phyloP scores from a whole-genome alignment of 2,113 vertebrate species.

The Pomatostomus ruficeps region DNA sequence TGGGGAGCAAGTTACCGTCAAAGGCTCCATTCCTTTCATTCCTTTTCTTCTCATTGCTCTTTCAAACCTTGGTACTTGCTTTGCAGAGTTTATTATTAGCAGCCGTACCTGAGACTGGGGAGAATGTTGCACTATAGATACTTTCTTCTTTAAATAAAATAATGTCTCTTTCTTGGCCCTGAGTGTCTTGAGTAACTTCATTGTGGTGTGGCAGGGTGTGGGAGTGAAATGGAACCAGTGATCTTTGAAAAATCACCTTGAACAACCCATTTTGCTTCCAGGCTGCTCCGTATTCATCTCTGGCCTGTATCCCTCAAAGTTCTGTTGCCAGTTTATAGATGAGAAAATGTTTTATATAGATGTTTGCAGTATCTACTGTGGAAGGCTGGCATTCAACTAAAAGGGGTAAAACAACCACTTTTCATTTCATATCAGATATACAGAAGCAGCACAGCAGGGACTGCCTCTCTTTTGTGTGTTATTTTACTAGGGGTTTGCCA shows the following conservation, averaged over 20 bases:
- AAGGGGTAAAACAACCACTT: neutral
- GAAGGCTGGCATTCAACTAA: neutral
- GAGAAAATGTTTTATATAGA: neutral
- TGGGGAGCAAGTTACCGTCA: neutral
- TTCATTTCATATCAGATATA: neutral
- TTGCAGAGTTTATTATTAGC: constrained; percentile 6
- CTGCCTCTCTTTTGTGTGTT: neutral
- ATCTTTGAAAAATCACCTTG: neutral
- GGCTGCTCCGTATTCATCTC: neutral
- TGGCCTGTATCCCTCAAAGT: neutral
- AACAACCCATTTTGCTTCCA: neutral
- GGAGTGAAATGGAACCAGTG: neutral
- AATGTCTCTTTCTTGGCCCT: neutral
- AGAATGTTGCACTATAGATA: neutral
- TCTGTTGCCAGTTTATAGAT: neutral
- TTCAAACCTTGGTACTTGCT: neutral
- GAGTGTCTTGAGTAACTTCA: neutral
- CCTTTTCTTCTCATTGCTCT: neutral
- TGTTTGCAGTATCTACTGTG: neutral
- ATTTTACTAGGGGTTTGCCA: neutral
- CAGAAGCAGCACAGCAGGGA: neutral
- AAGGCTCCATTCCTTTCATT: neutral
- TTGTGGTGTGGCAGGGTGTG: neutral
- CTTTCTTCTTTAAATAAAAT: neutral
- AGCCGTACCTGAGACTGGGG: neutral